Evolutionary conservation across 2,797 vertebrate genomes (phyloP).

Genomic region (Catostomus latipinnis): DNA sequence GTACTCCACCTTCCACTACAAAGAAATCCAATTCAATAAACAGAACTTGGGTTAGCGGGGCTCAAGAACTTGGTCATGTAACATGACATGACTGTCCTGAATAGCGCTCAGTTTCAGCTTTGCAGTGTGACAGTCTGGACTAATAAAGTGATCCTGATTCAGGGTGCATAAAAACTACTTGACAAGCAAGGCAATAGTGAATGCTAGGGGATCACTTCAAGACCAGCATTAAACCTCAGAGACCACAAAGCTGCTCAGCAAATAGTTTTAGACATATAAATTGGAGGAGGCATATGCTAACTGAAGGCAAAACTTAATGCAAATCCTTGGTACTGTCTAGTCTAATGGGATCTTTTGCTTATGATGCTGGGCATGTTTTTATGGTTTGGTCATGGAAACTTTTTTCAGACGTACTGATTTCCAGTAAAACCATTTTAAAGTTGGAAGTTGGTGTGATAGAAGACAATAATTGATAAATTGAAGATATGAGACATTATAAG

Average conservation of each 20-base stretch:
- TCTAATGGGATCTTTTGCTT: neutral
- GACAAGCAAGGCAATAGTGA: neutral
- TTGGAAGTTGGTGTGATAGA: neutral
- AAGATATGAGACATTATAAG: neutral
- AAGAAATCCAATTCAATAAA: conserved; percentile 59
- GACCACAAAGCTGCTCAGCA: neutral
- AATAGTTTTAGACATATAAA: neutral
- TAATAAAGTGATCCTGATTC: neutral
- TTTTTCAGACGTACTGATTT: neutral
- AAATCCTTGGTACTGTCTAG: neutral
- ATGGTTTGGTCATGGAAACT: neutral
- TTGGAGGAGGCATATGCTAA: neutral
- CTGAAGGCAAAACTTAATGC: neutral
- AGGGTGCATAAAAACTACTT: neutral
- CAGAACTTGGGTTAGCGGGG: conserved; percentile 35
- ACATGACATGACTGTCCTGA: conserved; percentile 4
- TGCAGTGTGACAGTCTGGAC: conserved; percentile 44
- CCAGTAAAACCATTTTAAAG: neutral
- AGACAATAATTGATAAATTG: no score
- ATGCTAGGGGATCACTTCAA: neutral
- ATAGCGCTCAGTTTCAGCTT: conserved; percentile 20
- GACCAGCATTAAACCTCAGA: neutral
- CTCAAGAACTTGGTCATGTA: conserved; percentile 17
- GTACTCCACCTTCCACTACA: conserved; percentile 38
- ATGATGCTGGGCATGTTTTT: neutral